Conservation (phyloP, 2,797 vertebrate genomes). For the Peromyscus melanophrys region DNA sequence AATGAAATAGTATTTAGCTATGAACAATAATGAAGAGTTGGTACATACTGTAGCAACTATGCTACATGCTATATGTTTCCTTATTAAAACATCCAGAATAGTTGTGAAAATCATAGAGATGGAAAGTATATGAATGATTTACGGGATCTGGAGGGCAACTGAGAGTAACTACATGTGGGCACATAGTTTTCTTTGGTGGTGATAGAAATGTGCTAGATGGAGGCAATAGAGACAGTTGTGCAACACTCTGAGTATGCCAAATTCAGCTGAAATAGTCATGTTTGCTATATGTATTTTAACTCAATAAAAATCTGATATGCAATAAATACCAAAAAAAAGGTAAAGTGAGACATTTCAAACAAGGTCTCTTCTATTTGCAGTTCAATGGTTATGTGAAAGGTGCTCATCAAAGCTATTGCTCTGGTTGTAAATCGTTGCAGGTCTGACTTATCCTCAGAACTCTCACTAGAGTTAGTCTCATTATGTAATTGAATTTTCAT, state of each 20-base stretch:
- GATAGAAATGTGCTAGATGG: not conserved
- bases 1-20: not conserved
- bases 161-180: not conserved
- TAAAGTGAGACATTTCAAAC: not conserved
- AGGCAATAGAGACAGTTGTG: not conserved
- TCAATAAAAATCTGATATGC: not conserved
- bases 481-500: conserved; percentile 22
- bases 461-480: not conserved
- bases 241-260: not conserved
- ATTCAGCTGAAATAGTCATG: not conserved
- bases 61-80: not conserved
- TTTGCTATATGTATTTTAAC: not conserved
- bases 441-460: not conserved
- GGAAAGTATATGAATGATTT: not conserved
- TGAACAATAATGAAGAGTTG: not conserved
- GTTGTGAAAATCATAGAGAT: not conserved
- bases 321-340: not conserved
- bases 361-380: not conserved
- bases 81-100: not conserved
- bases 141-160: no score
- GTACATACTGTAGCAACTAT: no score
- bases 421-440: not conserved
- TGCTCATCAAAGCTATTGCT: conserved; percentile 12
- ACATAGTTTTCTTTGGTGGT: not conserved
- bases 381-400: not conserved